Evolutionary conservation across 2,888 invertebrate genomes (phyloP).

Genomic region (Zaprionus lineosus): DNA sequence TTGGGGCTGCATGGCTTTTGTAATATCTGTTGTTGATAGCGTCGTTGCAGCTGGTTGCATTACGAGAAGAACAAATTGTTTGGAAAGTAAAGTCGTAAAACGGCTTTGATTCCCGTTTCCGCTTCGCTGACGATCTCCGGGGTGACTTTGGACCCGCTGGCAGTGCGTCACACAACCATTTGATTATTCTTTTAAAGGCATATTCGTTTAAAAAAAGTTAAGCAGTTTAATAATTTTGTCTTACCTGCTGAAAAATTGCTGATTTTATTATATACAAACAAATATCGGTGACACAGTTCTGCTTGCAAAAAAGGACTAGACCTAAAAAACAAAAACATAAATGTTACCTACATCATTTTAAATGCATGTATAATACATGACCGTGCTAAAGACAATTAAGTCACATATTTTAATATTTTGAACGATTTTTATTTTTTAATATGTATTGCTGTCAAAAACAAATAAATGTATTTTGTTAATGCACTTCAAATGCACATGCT

Average conservation of each 20-base stretch:
- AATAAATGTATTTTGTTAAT: too few relatives aligned
- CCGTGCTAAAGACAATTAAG: too few relatives aligned
- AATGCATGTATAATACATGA: too few relatives aligned
- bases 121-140: constrained; percentile 66
- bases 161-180: constrained; percentile 83
- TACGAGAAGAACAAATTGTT: constrained; percentile 36
- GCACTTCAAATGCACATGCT: too few relatives aligned
- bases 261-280: constrained; percentile 16
- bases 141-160: constrained; percentile 75
- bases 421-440: too few relatives aligned
- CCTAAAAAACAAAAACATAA: constrained; percentile 1
- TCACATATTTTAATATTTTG: too few relatives aligned
- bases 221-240: background rate
- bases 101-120: constrained; percentile 37
- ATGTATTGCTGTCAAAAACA: too few relatives aligned
- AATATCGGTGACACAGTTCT: constrained; percentile 1
- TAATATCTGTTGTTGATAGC: constrained; percentile 72
- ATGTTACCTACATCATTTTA: too few relatives aligned
- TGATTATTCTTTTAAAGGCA: constrained; percentile 54
- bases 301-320: constrained; percentile 1
- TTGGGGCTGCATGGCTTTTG: constrained; percentile 82
- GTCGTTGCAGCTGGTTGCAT: constrained; percentile 79
- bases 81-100: constrained; percentile 37
- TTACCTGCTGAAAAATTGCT: constrained; percentile 4
- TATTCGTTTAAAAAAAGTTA: background rate